Conservation (phyloP, 2,113 vertebrate species). For the Mirounga angustirostris region DNA sequence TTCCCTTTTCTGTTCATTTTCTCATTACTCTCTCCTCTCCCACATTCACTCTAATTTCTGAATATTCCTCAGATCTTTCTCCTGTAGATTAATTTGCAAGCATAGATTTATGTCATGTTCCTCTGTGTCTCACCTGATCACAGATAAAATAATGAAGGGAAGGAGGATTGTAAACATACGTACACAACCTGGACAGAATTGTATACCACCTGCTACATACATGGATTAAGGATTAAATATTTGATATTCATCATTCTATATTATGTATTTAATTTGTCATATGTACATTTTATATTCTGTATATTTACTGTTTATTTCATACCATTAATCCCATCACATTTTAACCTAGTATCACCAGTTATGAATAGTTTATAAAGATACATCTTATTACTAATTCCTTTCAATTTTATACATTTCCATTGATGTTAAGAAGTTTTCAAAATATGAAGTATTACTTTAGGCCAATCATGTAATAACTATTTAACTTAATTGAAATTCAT, state of each 20-base stretch:
- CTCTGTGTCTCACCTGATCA: not conserved
- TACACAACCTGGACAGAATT: not conserved
- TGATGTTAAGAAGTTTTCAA: constrained; percentile 6
- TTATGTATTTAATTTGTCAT: not conserved
- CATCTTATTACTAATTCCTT: not conserved
- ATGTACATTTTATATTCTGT: not conserved
- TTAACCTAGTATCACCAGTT: not conserved
- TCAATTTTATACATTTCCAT: not conserved
- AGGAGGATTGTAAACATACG: not conserved
- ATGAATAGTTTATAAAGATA: not conserved
- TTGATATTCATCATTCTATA: not conserved
- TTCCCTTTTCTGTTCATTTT: not conserved
- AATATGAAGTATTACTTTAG: not conserved
- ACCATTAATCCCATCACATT: not conserved
- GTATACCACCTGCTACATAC: not conserved
- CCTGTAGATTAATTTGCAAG: not conserved
- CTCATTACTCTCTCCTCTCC: not conserved
- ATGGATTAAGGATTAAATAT: not conserved
- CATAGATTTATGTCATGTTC: not conserved
- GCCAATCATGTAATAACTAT: not conserved
- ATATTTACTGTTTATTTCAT: not conserved
- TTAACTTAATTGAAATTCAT: not conserved
- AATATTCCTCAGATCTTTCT: not conserved
- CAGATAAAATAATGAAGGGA: not conserved
- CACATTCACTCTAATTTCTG: not conserved